phyloP scores from a whole-genome alignment of 2,113 vertebrate species.

The Conger conger region DNA sequence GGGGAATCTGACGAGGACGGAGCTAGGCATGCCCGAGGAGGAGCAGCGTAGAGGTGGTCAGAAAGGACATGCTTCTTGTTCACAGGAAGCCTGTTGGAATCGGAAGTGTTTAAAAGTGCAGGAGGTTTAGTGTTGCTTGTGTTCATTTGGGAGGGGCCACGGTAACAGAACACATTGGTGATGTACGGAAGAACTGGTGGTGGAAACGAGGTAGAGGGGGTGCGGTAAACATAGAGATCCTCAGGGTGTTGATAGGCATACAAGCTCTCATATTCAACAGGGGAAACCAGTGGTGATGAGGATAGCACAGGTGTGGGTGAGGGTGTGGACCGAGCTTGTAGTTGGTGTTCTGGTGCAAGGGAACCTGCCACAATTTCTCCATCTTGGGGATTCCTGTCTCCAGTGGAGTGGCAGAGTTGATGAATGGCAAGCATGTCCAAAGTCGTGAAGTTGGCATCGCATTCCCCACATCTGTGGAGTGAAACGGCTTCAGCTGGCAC shows the following conservation, averaged over 20 bases:
- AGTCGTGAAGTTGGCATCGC: conserved; percentile 43
- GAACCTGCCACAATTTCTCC: background rate
- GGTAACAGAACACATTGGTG: background rate
- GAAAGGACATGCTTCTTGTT: background rate
- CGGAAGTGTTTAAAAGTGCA: background rate
- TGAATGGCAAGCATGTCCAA: conserved; percentile 49
- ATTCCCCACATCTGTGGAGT: conserved; percentile 42
- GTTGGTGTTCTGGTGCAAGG: conserved; percentile 12
- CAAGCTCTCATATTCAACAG: conserved; percentile 33
- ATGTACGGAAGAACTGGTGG: conserved; percentile 16
- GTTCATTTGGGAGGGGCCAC: background rate
- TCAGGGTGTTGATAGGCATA: conserved; percentile 51
- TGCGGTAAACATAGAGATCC: conserved; percentile 39
- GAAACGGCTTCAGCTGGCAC: conserved; percentile 32
- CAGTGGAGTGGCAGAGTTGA: conserved; percentile 45
- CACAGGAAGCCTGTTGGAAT: background rate
- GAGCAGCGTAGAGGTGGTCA: background rate
- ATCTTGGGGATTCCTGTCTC: background rate
- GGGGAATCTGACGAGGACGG: conserved; percentile 22
- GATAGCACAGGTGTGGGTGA: background rate
- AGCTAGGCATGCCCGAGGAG: conserved; percentile 10
- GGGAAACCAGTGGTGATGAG: conserved; percentile 11
- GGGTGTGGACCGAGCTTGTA: background rate
- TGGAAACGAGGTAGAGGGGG: conserved; percentile 4
- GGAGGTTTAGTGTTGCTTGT: background rate